These are phyloP conservation scores for Nomada hirtipes DNA, from an alignment of 2,888 invertebrate species.

Conservation along the genomic window DNA sequence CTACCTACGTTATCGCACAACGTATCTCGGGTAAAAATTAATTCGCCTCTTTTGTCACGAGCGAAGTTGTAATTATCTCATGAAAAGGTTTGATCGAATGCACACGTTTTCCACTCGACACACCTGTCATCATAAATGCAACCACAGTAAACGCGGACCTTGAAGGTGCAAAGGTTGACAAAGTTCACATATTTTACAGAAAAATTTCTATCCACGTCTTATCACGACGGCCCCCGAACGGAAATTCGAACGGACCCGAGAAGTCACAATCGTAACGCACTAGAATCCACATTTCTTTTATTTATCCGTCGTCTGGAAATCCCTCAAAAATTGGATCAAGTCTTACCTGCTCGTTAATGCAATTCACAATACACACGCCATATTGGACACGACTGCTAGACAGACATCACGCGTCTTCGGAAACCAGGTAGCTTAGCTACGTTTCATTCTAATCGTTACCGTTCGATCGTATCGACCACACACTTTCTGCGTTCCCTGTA, in stretches of 20 bases:
- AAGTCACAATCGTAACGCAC: neutral
- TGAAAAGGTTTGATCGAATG: neutral
- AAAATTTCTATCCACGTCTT: constrained; percentile 1
- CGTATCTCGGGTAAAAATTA: neutral
- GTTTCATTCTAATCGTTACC: constrained; percentile 42
- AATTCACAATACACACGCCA: constrained; percentile 78
- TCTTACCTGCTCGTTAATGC: constrained; percentile 77
- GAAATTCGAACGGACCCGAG: neutral
- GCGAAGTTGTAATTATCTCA: neutral
- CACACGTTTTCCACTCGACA: constrained; percentile 14
- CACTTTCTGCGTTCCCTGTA: constrained; percentile 21
- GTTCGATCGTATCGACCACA: constrained; percentile 49
- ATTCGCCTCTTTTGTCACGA: neutral
- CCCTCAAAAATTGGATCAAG: constrained; percentile 52
- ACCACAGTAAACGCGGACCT: constrained; percentile 50
- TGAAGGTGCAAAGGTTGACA: constrained; percentile 56
- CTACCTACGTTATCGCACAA: neutral
- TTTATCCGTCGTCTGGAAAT: constrained; percentile 19
- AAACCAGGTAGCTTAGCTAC: constrained; percentile 35
- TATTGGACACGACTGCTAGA: constrained; percentile 77
- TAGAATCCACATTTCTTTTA: neutral
- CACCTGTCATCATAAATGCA: constrained; percentile 55
- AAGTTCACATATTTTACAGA: constrained; percentile 60
- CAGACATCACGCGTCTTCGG: constrained; percentile 57
- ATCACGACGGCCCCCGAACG: neutral